Evolutionary conservation across 2,888 invertebrate species (phyloP).

Genomic region (Agrotis exclamationis): DNA sequence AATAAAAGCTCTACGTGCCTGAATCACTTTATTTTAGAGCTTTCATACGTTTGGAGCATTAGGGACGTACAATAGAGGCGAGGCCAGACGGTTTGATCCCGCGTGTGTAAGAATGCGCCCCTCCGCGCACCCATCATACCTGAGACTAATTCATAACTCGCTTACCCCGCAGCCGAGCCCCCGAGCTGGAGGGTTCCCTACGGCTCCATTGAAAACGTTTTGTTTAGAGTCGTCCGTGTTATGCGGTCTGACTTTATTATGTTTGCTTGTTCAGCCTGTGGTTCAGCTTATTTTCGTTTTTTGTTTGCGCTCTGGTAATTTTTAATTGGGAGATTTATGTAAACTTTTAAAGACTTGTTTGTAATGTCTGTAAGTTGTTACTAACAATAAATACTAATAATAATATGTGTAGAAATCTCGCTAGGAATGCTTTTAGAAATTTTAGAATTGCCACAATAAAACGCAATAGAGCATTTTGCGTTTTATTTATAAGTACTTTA

Average conservation of each 20-base stretch:
- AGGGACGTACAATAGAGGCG: slow-evolving; percentile 50
- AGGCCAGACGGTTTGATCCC: slow-evolving; percentile 55
- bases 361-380: not conserved
- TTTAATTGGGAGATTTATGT: slow-evolving; percentile 18
- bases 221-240: slow-evolving; percentile 54
- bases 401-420: not conserved
- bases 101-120: slow-evolving; percentile 57
- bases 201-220: slow-evolving; percentile 56
- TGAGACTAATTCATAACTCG: slow-evolving; percentile 68
- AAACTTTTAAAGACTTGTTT: slow-evolving; percentile 2
- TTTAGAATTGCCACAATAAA: slow-evolving; percentile 4
- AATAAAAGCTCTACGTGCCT: slow-evolving; percentile 8
- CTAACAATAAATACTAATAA: not conserved
- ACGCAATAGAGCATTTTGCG: not conserved
- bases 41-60: slow-evolving; percentile 16
- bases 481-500: not conserved
- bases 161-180: slow-evolving; percentile 51
- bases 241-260: slow-evolving; percentile 44
- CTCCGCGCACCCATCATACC: slow-evolving; percentile 64
- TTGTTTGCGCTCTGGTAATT: slow-evolving; percentile 30
- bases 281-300: slow-evolving; percentile 23
- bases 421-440: not conserved
- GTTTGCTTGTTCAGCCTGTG: slow-evolving; percentile 36
- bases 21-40: slow-evolving; percentile 17
- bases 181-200: slow-evolving; percentile 53